phyloP scores from a whole-genome alignment of 2,888 invertebrate genomes.

The Aporophyla nigra region DNA sequence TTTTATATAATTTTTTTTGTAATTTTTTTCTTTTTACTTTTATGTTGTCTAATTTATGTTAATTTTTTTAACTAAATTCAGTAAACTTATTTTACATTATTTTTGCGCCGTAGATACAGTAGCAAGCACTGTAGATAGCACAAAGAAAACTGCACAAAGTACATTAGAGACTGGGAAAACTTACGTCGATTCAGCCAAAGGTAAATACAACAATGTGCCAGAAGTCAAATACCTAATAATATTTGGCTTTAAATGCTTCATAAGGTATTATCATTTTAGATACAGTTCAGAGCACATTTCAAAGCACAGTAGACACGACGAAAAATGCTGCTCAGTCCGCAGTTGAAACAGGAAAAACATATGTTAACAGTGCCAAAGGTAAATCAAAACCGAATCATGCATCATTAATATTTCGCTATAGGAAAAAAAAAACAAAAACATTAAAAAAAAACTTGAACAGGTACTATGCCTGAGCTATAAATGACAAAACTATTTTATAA shows the following conservation, averaged over 20 bases:
- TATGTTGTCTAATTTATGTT: neutral
- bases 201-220: constrained; percentile 71
- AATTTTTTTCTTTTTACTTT: constrained; percentile 39
- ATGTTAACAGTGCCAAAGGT: constrained; percentile 73
- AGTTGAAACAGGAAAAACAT: constrained; percentile 76
- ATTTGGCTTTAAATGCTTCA: constrained; percentile 3
- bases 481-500: neutral
- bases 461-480: neutral
- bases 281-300: constrained; percentile 72
- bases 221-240: neutral
- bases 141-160: constrained; percentile 85
- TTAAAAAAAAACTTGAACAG: neutral
- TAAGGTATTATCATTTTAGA: constrained; percentile 69
- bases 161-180: constrained; percentile 81
- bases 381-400: constrained; percentile 37
- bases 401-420: neutral
- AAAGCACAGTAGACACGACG: constrained; percentile 74
- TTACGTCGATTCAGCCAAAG: constrained; percentile 82
- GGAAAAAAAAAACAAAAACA: neutral
- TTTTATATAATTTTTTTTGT: neutral
- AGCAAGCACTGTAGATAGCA: constrained; percentile 83
- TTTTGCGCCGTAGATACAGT: constrained; percentile 79
- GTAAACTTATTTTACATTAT: constrained; percentile 47
- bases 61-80: constrained; percentile 37
- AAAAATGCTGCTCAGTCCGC: constrained; percentile 76